A percentile compares a stretch with the other conserved stretches of the same genome.
Conservation (phyloP, 2,888 invertebrate genomes). For the Hypena proboscidalis region DNA sequence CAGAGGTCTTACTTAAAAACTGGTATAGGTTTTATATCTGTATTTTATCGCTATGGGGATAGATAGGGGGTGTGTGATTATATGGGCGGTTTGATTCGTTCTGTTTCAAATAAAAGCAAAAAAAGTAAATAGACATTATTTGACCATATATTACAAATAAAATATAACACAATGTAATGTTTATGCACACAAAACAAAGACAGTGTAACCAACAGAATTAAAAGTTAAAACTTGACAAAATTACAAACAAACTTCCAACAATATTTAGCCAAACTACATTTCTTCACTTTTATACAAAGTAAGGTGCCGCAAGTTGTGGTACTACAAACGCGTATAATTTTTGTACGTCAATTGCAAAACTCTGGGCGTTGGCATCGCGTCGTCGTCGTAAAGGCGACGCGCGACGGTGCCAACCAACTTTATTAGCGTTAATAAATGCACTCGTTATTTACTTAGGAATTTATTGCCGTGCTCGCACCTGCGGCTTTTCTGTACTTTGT, state of each 20-base stretch:
- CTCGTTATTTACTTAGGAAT: constrained; percentile 75
- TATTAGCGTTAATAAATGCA: constrained; percentile 77
- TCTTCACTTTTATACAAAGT: constrained; percentile 19
- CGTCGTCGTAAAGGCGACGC: constrained; percentile 37
- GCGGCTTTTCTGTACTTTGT: constrained; percentile 68
- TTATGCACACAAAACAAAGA: no score
- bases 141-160: no score
- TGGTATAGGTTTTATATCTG: no score
- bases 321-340: constrained; percentile 36
- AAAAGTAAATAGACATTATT: no score
- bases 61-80: no score
- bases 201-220: no score
- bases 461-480: constrained; percentile 69
- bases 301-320: constrained; percentile 9
- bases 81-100: no score
- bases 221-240: not conserved
- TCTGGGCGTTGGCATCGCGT: constrained; percentile 31
- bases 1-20: no score
- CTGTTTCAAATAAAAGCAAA: no score
- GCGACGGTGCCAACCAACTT: constrained; percentile 47
- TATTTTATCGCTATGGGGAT: no score
- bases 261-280: constrained; percentile 7
- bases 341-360: constrained; percentile 47
- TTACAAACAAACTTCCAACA: constrained; percentile 1
- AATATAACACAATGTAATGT: no score